A percentile compares a stretch with the other conserved stretches of the same genome.
Conservation (phyloP, 1,140 invertebrate genomes). For the Bombus superbus region DNA sequence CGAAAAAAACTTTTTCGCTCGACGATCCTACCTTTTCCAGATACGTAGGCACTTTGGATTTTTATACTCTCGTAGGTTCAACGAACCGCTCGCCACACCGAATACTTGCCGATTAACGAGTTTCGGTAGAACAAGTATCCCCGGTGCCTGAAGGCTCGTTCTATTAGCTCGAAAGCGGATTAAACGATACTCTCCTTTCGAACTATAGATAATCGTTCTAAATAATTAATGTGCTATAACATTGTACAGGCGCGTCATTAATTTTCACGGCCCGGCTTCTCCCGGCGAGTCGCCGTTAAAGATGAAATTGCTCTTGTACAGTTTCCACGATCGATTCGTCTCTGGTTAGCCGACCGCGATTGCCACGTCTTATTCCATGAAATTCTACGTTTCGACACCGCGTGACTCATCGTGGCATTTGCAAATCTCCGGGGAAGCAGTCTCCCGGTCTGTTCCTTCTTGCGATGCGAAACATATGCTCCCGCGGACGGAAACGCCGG, state of each 20-base stretch:
- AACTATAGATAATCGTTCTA: constrained; percentile 33
- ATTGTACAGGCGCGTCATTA: constrained; percentile 33
- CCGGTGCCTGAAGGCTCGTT: background rate
- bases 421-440: background rate
- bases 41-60: background rate
- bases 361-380: background rate
- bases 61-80: background rate
- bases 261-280: constrained; percentile 43
- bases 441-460: background rate
- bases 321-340: constrained; percentile 6
- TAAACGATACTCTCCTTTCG: constrained; percentile 30
- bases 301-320: constrained; percentile 2
- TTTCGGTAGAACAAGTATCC: constrained; percentile 23
- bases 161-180: constrained; percentile 17
- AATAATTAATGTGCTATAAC: constrained; percentile 60
- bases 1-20: background rate
- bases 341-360: background rate
- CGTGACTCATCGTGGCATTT: background rate
- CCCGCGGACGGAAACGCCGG: background rate
- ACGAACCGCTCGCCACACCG: background rate
- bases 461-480: background rate
- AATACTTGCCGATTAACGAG: background rate
- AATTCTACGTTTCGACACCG: background rate
- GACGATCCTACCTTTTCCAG: background rate
- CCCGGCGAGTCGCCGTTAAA: background rate